These are phyloP conservation scores for Orthonychiurus folsomi DNA, from an alignment of 2,888 invertebrate genomes.

Conservation along the genomic window DNA sequence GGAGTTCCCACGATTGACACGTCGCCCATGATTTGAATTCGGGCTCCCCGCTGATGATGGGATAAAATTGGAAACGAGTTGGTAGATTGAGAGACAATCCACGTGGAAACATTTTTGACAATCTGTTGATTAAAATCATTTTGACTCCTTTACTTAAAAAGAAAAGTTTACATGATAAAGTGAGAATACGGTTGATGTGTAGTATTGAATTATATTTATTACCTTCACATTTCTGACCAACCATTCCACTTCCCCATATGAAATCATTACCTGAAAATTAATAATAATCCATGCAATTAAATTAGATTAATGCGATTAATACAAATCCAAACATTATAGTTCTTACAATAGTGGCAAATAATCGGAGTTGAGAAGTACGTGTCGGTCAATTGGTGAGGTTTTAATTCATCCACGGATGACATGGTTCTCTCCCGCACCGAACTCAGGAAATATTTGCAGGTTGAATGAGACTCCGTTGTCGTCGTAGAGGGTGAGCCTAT, in stretches of 20 bases:
- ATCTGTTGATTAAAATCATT: constrained; percentile 21
- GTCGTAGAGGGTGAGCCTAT: constrained; percentile 27
- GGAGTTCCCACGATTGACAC: not conserved
- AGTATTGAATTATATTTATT: constrained; percentile 40
- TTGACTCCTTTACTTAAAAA: not conserved
- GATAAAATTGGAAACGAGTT: constrained; percentile 15
- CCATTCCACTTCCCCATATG: constrained; percentile 55
- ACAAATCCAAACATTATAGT: too few relatives aligned
- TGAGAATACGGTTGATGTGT: too few relatives aligned
- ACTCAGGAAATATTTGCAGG: not conserved
- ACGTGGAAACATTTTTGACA: constrained; percentile 34
- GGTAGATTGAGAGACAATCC: constrained; percentile 28
- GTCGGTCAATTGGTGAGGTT: constrained; percentile 20
- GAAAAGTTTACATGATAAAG: not conserved
- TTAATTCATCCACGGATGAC: constrained; percentile 16
- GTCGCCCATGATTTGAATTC: not conserved
- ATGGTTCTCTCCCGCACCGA: not conserved
- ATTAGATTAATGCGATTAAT: not conserved
- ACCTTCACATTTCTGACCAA: constrained; percentile 56
- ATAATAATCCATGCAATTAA: constrained; percentile 6
- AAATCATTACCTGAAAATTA: constrained; percentile 52
- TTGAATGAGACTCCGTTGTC: not conserved
- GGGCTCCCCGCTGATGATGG: not conserved
- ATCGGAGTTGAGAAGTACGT: constrained; percentile 30
- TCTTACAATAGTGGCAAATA: constrained; percentile 38